Evolutionary conservation across 2,888 invertebrate species (phyloP), one percentile per base, ranked within the genome.

Genomic region (Halictus ligatus): DNA sequence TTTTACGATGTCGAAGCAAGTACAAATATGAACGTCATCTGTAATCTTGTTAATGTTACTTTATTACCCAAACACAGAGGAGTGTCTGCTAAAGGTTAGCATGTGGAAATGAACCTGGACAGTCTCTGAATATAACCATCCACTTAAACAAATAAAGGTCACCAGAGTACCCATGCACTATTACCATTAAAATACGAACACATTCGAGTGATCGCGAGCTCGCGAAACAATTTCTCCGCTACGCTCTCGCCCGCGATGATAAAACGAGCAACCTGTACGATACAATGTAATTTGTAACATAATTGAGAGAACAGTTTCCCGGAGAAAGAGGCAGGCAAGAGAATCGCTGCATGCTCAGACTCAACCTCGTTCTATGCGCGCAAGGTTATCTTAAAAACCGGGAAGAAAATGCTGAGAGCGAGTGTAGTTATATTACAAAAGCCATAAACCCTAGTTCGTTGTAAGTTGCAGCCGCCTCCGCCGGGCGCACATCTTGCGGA

Each of bases 381-480:
- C n/a, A n/a, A n/a, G 71, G 35, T 69, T 71, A 43, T 43, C 71
- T 71, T 43, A 43, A 43, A 71, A 43, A 71, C 43, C n/a, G 71
- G n/a, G 13, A 43, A 71, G 40, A n/a, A 43, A 71, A 71, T n/a
- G 10, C 43, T 5, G 21, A 71, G 43, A 71, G 29, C 21, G 71
- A 71, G 35, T 10, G 40, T 71, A 43, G 71, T 71, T 12, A 43
- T 71, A 71, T 71, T 43, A 43, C 71, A 71, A 79, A 67, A 73
- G 54, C 29, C 58, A 50, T 25, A 74, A 48, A 48, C 50, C 64
- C 50, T 8, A 50, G 64, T 40, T n/a, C 64, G 50, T 60, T 72
- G 58, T 58, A 40, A 48, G 25, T 25, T 43, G 21, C 71, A 48
- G 58, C 46, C 77, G 58, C 46, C 71, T 58, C 58, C 40, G 48